phyloP scores from a whole-genome alignment of 1,140 invertebrate species.

The Thalassaphorura encarpata region DNA sequence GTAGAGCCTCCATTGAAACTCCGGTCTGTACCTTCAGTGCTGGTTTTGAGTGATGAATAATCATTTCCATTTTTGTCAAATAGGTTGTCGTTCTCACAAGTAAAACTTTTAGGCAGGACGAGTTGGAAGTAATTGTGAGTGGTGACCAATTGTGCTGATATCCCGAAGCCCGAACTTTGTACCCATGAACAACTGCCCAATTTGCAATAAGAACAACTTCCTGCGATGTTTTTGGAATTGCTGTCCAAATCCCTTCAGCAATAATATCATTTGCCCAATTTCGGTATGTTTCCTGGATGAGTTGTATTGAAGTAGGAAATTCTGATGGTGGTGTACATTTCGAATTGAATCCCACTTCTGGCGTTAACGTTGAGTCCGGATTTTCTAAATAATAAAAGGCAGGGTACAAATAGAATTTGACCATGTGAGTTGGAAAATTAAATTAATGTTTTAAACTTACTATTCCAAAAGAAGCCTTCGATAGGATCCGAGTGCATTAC shows the following conservation, averaged over 20 bases:
- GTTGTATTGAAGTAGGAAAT: not conserved
- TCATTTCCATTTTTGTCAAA: slow-evolving; percentile 1
- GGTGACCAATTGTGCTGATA: not conserved
- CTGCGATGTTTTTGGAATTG: not conserved
- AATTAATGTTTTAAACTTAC: too few relatives aligned
- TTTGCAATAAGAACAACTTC: not conserved
- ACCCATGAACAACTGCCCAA: not conserved
- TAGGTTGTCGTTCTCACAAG: not conserved
- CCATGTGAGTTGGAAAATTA: too few relatives aligned
- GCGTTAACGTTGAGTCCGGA: too few relatives aligned
- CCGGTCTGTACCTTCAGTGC: not conserved
- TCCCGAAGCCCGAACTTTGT: not conserved
- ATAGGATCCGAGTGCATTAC: too few relatives aligned
- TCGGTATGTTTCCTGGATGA: not conserved
- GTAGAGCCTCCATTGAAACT: not conserved
- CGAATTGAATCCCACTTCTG: too few relatives aligned
- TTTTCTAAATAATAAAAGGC: too few relatives aligned
- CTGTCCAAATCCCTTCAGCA: not conserved
- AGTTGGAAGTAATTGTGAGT: too few relatives aligned
- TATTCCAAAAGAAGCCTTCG: too few relatives aligned
- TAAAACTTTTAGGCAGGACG: too few relatives aligned
- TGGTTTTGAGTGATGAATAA: not conserved
- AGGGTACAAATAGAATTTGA: too few relatives aligned
- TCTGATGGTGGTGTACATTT: not conserved
- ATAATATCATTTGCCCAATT: not conserved